Evolutionary conservation across 2,888 invertebrate genomes (phyloP).

Genomic region (Allophyes oxyacanthae): DNA sequence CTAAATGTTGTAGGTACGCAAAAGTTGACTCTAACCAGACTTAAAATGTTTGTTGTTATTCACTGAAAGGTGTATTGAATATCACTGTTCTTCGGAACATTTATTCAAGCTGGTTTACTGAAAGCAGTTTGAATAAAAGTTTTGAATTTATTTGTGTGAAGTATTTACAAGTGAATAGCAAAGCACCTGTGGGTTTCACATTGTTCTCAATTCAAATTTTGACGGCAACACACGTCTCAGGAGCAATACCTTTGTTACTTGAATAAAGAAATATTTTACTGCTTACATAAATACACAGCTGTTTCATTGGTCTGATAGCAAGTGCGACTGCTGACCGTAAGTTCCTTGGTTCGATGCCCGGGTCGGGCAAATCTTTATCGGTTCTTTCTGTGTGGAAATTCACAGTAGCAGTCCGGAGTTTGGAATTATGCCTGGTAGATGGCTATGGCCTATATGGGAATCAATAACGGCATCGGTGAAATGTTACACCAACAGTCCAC

Average conservation of each 20-base stretch:
- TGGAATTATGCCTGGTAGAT: too few relatives aligned
- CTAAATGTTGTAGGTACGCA: too few relatives aligned
- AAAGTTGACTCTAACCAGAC: too few relatives aligned
- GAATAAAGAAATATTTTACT: conserved; percentile 19
- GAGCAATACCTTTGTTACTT: background rate
- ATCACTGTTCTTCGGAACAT: background rate
- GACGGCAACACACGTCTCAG: conserved; percentile 11
- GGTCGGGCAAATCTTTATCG: too few relatives aligned
- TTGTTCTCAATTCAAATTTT: conserved; percentile 52
- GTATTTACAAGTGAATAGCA: conserved; percentile 49
- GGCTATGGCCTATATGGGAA: too few relatives aligned
- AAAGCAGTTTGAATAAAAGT: conserved; percentile 38
- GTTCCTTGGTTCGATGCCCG: too few relatives aligned
- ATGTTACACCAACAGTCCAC: too few relatives aligned
- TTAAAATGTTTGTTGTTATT: conserved; percentile 10
- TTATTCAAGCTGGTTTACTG: conserved; percentile 22
- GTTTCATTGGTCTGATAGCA: too few relatives aligned
- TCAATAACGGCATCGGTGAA: too few relatives aligned
- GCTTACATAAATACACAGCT: conserved; percentile 11
- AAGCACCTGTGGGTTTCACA: conserved; percentile 41
- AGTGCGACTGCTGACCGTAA: too few relatives aligned
- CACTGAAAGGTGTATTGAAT: conserved; percentile 22
- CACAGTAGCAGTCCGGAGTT: too few relatives aligned
- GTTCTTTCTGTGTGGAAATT: too few relatives aligned
- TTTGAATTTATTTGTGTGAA: conserved; percentile 25